Evolutionary conservation across 2,797 vertebrate genomes (phyloP).

Genomic region (Hydrolagus colliei): DNA sequence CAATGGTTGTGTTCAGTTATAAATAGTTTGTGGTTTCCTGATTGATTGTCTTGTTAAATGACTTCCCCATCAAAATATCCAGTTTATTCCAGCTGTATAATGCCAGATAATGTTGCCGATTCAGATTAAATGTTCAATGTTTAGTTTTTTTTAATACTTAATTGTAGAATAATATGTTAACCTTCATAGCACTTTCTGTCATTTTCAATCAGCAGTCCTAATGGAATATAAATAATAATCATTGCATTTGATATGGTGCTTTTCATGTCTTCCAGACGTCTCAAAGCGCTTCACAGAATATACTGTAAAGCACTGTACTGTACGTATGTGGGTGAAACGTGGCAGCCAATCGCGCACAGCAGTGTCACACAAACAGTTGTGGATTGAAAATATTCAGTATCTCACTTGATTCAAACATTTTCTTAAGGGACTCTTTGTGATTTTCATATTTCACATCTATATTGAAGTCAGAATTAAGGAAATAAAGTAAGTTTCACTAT

Average conservation of each 20-base stretch:
- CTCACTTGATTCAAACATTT: neutral
- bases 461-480: no score
- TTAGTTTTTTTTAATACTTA: neutral
- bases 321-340: no score
- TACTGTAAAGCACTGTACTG: no score
- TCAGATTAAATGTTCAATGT: conserved; percentile 3
- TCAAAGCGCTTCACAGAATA: no score
- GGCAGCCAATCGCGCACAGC: no score
- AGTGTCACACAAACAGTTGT: no score
- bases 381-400: no score
- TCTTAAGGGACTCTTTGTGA: conserved; percentile 6
- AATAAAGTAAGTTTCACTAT: neutral
- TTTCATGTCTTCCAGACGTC: no score
- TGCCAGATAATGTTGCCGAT: neutral
- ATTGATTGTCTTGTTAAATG: conserved; percentile 1
- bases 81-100: conserved; percentile 3
- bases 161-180: neutral
- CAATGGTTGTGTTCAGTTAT: neutral
- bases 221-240: neutral
- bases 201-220: neutral
- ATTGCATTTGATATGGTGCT: no score
- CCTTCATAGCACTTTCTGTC: neutral
- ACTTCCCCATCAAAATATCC: neutral
- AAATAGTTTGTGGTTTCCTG: conserved; percentile 7
- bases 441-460: no score